phyloP scores from a whole-genome alignment of 35 echinoderm and acorn worm species.

The Amphiura filiformis region DNA sequence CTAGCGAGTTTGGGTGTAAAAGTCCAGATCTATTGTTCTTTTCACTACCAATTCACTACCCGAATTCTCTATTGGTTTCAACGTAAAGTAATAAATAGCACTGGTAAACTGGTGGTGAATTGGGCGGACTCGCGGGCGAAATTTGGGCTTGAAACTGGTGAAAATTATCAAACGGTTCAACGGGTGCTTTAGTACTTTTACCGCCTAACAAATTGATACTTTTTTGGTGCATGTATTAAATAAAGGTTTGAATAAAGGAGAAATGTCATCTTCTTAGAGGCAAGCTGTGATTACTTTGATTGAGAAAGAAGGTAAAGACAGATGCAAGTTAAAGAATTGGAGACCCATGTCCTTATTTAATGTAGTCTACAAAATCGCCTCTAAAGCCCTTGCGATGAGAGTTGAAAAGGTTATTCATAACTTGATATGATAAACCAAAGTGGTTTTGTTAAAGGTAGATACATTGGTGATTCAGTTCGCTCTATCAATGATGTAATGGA shows the following conservation, averaged over 20 bases:
- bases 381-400: not conserved
- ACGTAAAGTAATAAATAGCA: too few species aligned
- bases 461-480: not conserved
- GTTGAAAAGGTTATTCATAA: not conserved
- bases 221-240: not conserved
- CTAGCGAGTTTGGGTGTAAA: too few species aligned
- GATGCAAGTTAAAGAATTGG: not conserved
- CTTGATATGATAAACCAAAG: not conserved
- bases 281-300: not conserved
- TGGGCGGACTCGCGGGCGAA: too few species aligned
- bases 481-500: not conserved
- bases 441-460: slow-evolving; percentile 1
- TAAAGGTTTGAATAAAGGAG: not conserved
- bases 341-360: not conserved
- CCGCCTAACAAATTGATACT: too few species aligned
- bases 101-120: too few species aligned
- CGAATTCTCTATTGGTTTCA: too few species aligned
- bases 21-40: too few species aligned
- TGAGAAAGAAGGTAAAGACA: slow-evolving; percentile 3
- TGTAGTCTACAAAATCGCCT: not conserved
- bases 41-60: too few species aligned
- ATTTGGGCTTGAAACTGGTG: too few species aligned
- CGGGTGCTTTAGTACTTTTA: too few species aligned
- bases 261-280: not conserved
- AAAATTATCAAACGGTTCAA: too few species aligned